Evolutionary conservation across 1,140 invertebrate genomes (phyloP).

Genomic region (Orchestia grillus): DNA sequence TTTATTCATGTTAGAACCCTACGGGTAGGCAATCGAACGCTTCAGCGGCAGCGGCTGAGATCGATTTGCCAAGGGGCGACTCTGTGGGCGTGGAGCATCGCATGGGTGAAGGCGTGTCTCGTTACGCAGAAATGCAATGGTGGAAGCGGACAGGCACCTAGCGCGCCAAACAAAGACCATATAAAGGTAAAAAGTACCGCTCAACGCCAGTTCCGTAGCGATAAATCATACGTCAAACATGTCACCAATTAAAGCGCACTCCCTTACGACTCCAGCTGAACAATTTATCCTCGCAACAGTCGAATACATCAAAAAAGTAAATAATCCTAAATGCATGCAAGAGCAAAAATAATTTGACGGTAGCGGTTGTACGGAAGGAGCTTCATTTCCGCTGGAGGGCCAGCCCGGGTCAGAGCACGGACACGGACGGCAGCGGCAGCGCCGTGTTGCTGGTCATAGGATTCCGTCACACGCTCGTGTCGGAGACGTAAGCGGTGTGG

Average conservation of each 20-base stretch:
- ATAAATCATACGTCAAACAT: not conserved
- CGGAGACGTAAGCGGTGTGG: not conserved
- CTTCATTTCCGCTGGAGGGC: constrained; percentile 6
- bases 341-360: not conserved
- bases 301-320: not conserved
- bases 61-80: not conserved
- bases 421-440: not conserved
- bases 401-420: not conserved
- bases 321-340: not conserved
- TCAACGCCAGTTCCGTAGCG: not conserved
- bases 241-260: not conserved
- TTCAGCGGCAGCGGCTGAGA: not conserved
- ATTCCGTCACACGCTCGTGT: not conserved
- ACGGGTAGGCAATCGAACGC: not conserved
- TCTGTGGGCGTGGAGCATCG: not conserved
- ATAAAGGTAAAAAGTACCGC: not conserved
- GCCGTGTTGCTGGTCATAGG: not conserved
- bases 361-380: constrained; percentile 11
- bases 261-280: not conserved
- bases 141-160: not conserved
- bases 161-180: not conserved
- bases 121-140: not conserved
- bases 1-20: not conserved
- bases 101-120: not conserved
- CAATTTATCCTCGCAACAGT: not conserved